phyloP scores from a whole-genome alignment of 2,888 invertebrate species.

The Eupithecia vulgata region DNA sequence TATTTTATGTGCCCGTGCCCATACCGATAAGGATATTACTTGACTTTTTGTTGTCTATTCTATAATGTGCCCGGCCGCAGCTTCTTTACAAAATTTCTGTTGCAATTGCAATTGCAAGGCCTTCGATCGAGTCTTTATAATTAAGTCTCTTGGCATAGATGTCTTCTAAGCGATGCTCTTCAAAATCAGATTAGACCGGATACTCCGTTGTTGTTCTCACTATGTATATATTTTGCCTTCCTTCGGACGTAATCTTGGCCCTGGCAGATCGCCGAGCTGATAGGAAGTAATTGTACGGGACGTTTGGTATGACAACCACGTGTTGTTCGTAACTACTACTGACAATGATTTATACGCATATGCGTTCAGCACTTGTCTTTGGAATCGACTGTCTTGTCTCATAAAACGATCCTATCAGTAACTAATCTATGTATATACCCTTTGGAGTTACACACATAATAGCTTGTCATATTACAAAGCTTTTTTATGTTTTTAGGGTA shows the following conservation, averaged over 20 bases:
- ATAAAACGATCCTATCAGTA: background rate
- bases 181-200: background rate
- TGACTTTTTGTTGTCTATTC: too few relatives aligned
- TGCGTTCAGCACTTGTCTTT: background rate
- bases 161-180: background rate
- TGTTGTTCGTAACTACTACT: background rate
- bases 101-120: background rate
- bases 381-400: background rate
- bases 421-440: background rate
- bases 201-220: background rate
- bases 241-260: constrained; percentile 5
- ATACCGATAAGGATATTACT: too few relatives aligned
- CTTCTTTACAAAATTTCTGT: background rate
- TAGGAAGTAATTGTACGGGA: constrained; percentile 7
- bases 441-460: background rate
- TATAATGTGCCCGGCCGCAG: background rate
- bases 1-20: background rate
- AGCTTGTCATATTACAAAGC: background rate
- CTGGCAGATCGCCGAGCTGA: constrained; percentile 17
- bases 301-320: constrained; percentile 9
- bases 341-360: constrained; percentile 4
- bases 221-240: background rate
- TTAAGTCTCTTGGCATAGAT: background rate
- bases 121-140: background rate
- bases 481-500: too few relatives aligned